These are phyloP conservation scores for Drosophila triauraria DNA, from an alignment of 1,140 invertebrate genomes.

Conservation along the genomic window DNA sequence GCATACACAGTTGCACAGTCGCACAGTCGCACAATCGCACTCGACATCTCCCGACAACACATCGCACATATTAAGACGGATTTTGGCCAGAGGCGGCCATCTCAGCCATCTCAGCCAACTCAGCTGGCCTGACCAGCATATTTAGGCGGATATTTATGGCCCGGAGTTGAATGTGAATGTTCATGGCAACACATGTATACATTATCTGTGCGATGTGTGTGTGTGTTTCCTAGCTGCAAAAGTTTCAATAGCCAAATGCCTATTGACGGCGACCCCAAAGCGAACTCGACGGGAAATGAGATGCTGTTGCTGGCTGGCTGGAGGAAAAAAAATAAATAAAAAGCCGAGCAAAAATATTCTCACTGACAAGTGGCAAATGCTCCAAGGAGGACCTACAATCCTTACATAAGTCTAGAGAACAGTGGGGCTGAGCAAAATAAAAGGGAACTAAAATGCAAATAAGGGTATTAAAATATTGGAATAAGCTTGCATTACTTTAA, in stretches of 20 bases:
- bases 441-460: neutral
- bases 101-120: slow-evolving; percentile 48
- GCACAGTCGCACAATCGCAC: slow-evolving; percentile 38
- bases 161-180: slow-evolving; percentile 42
- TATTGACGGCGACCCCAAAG: slow-evolving; percentile 70
- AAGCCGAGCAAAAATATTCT: slow-evolving; percentile 21
- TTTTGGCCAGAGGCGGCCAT: slow-evolving; percentile 69
- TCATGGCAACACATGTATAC: slow-evolving; percentile 37
- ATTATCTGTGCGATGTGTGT: slow-evolving; percentile 26
- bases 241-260: slow-evolving; percentile 77
- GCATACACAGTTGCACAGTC: slow-evolving; percentile 22
- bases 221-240: slow-evolving; percentile 30
- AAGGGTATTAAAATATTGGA: neutral
- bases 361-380: slow-evolving; percentile 69
- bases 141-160: slow-evolving; percentile 82
- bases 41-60: slow-evolving; percentile 42
- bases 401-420: slow-evolving; percentile 48
- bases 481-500: too few species aligned
- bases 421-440: slow-evolving; percentile 1
- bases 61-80: slow-evolving; percentile 76
- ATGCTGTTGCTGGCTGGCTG: slow-evolving; percentile 50
- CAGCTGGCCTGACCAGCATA: slow-evolving; percentile 72
- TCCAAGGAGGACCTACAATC: slow-evolving; percentile 32
- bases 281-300: slow-evolving; percentile 71
- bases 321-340: slow-evolving; percentile 9